Evolutionary conservation across 1,140 invertebrate species (phyloP).

Genomic region (Drosophila malerkotliana): DNA sequence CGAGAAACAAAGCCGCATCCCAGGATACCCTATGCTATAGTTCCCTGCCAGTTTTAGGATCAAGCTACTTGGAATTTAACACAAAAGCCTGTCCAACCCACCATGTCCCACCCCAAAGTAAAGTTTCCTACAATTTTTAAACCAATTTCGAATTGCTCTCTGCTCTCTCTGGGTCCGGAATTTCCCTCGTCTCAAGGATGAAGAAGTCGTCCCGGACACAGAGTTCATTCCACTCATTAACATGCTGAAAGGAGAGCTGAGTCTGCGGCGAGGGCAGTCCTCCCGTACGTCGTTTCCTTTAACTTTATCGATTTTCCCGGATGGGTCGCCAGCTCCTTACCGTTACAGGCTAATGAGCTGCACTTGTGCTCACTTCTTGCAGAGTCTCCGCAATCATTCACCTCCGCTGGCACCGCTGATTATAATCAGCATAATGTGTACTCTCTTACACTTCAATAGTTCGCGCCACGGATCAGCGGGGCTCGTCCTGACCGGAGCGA

Average conservation of each 20-base stretch:
- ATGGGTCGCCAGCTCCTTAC: slow-evolving; percentile 38
- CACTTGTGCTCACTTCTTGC: slow-evolving; percentile 49
- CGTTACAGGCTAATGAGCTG: slow-evolving; percentile 67
- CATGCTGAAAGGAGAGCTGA: slow-evolving; percentile 34
- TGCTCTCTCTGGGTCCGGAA: slow-evolving; percentile 20
- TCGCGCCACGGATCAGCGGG: slow-evolving; percentile 74
- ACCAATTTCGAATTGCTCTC: slow-evolving; percentile 46
- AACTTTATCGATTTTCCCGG: slow-evolving; percentile 75
- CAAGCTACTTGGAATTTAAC: too few relatives aligned
- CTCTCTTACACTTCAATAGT: slow-evolving; percentile 81
- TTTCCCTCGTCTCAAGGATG: slow-evolving; percentile 42
- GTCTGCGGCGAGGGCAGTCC: slow-evolving; percentile 9
- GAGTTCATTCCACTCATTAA: slow-evolving; percentile 80
- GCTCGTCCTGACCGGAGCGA: slow-evolving; percentile 24
- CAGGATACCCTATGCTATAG: too few relatives aligned
- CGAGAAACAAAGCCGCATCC: background rate
- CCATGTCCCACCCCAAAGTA: background rate
- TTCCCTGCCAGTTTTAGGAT: too few relatives aligned
- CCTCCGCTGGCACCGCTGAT: slow-evolving; percentile 58
- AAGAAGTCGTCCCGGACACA: slow-evolving; percentile 11
- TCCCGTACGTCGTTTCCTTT: slow-evolving; percentile 55
- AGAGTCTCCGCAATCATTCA: slow-evolving; percentile 47
- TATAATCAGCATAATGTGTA: slow-evolving; percentile 81
- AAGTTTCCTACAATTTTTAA: slow-evolving; percentile 26
- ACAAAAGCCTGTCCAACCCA: slow-evolving; percentile 31